Base-by-base conservation (phyloP, 1,140 invertebrate genomes). In the Camponotus floridanus region DNA sequence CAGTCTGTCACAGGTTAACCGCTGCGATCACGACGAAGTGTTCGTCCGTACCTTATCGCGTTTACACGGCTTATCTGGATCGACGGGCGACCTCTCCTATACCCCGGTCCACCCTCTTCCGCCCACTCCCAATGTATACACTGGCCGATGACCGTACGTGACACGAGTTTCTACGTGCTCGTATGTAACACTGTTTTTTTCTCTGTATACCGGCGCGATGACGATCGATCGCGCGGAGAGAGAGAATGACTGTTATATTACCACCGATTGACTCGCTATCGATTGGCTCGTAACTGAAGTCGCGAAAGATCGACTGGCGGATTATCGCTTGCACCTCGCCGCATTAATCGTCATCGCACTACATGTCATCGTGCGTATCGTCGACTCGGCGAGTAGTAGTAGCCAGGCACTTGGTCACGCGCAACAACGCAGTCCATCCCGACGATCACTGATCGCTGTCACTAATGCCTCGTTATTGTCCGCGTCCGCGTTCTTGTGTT, bases 371-470 rank as follows among this genome's bases (percentile, higher is more conserved):
- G 55, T 76, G 87, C 80, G 65, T 76, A 74, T 59, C 70, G 48
- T 71, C 86, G 80, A 79, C 55, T 62, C 55, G 86, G 59, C 70
- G 48, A 51, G 48, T 67, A 78, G 39, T 78, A 68, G 57, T 84
- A 87, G 31, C 76, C 39, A 76, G 90, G 89, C 89, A 88, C 78
- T 92, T 92, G 91, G 92, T 93, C 92, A 93, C 91, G 92, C 92
- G 91, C 89, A 92, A 90, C 80, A 87, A 79, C 74, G 86, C 26
- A 45, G 83, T 76, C 61, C 76, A 74, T 83, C 59, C 85, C 31
- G 78, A 21, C 51, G 64, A 65, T 86, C 73, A 45, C 55, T 61
- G 61, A 36, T 71, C 42, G 39, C 76, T 73, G 33, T 62, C 48
- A 6, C 48, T 18, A 15, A 51, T 71, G 45, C 78, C 65, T 33